Evolutionary conservation across 2,113 vertebrate genomes (phyloP).

Genomic region (Aleadryas rufinucha): DNA sequence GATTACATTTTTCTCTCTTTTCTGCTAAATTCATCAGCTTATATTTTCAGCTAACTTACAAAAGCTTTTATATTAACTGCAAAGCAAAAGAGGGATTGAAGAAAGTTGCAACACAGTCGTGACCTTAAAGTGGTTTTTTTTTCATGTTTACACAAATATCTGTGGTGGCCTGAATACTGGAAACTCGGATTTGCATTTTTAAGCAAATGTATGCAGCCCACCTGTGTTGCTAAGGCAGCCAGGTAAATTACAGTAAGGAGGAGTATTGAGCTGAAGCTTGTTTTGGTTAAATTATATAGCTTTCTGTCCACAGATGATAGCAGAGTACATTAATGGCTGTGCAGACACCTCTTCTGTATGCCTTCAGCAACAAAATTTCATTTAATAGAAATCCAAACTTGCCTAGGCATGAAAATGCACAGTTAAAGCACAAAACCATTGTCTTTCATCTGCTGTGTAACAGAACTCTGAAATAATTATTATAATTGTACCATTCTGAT

Average conservation of each 20-base stretch:
- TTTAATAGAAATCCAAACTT: conserved; percentile 13
- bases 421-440: not conserved
- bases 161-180: not conserved
- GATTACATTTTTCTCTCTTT: not conserved
- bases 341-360: not conserved
- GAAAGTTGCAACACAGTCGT: not conserved
- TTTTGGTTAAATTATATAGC: not conserved
- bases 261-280: not conserved
- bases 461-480: conserved; percentile 2
- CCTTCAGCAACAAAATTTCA: conserved; percentile 40
- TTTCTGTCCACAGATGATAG: not conserved
- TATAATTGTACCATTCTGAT: conserved; percentile 17
- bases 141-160: not conserved
- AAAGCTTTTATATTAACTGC: not conserved
- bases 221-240: not conserved
- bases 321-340: not conserved
- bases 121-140: not conserved
- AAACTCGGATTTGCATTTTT: conserved; percentile 12
- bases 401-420: conserved; percentile 4
- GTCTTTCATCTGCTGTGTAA: conserved; percentile 29
- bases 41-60: not conserved
- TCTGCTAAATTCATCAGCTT: not conserved
- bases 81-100: not conserved
- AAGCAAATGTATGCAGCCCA: not conserved
- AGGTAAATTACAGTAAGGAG: not conserved